Base-by-base conservation (phyloP, 2,797 vertebrate species). In the Myotis planiceps region DNA sequence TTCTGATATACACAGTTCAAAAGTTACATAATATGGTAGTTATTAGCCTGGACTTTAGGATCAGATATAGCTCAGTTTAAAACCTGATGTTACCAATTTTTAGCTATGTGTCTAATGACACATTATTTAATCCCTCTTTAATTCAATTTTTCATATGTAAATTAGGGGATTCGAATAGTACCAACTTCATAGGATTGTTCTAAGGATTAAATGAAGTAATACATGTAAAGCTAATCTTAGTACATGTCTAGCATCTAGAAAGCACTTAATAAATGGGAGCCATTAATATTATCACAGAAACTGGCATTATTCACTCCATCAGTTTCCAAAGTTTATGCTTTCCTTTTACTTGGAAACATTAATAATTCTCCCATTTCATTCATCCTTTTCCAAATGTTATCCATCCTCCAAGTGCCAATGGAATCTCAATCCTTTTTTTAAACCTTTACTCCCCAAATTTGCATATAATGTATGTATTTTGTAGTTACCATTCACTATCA, bases 61-160 rank as follows among this genome's bases (percentile, higher is more conserved):
- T 16, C 47, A 92, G 32, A 29, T 18, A 53, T 69, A 86, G 10
- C 34, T 90, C 34, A 51, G 15, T 85, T 84, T 75, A 53, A 96
- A 92, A 66, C 9, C 25, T 55, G 51, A 58, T 39, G 76, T 97
- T 74, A 58, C 45, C 47, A 80, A 21, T 81, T 76, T 72, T 18
- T 87, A 86, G 6, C 19, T 65, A 27, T 49, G 6, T 27, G n/a
- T 79, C 60, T 90, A 80, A 58, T n/a, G 51, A 42, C 27, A 63
- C 4, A 23, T 93, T 95, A 60, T 45, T 88, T 97, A 82, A 78
- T 72, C 29, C 55, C 60, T 86, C 63, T 93, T 29, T 79, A 32
- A 47, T 16, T 96, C 16, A 39, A 7, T 93, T 81, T 95, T 92
- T 81, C 71, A 51, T 47, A 51, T 32, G 5, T 80, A 86, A 93